phyloP scores from a whole-genome alignment of 2,888 invertebrate genomes.

The Meandrusa payeni region DNA sequence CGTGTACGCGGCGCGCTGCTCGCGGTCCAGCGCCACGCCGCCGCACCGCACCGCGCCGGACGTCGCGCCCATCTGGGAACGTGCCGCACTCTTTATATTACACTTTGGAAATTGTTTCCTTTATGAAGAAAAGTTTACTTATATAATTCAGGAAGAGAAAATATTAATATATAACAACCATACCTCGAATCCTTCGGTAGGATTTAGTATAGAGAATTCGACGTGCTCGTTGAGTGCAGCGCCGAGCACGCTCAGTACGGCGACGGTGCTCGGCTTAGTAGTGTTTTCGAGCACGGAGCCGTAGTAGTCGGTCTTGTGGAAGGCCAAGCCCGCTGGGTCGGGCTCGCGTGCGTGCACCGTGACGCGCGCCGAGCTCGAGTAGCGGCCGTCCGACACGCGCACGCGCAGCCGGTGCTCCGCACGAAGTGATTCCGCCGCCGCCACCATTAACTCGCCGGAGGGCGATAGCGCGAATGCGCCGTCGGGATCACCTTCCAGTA shows the following conservation, averaged over 20 bases:
- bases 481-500: constrained; percentile 90
- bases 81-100: no score
- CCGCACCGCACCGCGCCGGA: constrained; percentile 95
- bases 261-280: constrained; percentile 89
- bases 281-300: constrained; percentile 92
- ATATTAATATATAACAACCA: neutral
- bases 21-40: constrained; percentile 93
- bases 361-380: constrained; percentile 83
- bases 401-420: constrained; percentile 84
- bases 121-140: no score
- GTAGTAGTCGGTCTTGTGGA: constrained; percentile 89
- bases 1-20: constrained; percentile 88
- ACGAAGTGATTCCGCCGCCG: constrained; percentile 61
- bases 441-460: constrained; percentile 53
- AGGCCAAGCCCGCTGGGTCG: constrained; percentile 85
- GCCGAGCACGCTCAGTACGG: constrained; percentile 94
- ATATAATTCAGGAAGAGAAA: no score
- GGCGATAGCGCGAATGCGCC: constrained; percentile 87
- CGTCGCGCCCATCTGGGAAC: constrained; percentile 84
- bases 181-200: constrained; percentile 89
- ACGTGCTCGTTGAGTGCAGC: constrained; percentile 93
- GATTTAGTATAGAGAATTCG: constrained; percentile 92
- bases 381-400: constrained; percentile 92
- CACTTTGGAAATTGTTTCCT: no score
- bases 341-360: constrained; percentile 49